Conservation (phyloP, 2,797 vertebrate species). For the Coracias cyanogaster region DNA sequence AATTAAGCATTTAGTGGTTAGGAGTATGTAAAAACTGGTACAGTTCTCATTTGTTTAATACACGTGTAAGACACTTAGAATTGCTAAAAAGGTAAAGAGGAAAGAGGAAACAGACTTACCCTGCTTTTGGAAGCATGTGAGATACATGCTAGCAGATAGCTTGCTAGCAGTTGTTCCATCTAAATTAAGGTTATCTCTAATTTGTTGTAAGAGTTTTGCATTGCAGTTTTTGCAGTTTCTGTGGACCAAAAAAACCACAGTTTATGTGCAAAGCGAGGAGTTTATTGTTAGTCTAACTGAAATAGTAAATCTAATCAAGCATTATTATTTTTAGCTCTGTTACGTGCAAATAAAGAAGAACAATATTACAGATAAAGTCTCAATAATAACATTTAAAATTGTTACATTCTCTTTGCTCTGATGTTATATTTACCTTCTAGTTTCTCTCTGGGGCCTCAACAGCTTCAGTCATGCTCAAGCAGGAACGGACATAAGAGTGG, state of each 20-base stretch:
- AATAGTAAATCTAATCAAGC: background rate
- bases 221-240: background rate
- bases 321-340: background rate
- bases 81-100: background rate
- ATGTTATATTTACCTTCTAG: background rate
- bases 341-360: background rate
- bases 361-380: background rate
- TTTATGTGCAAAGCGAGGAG: background rate
- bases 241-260: no score
- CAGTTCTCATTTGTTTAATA: slow-evolving; percentile 39
- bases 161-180: background rate
- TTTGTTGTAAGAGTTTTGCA: background rate
- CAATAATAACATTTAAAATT: background rate
- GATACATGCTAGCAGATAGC: background rate
- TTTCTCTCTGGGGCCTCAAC: background rate
- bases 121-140: slow-evolving; percentile 6
- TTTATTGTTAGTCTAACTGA: background rate
- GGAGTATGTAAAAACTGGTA: background rate
- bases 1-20: slow-evolving; percentile 67
- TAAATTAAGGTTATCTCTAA: background rate
- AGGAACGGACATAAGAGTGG: background rate
- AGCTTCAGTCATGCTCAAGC: background rate
- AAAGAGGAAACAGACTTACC: background rate
- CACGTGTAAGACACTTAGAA: slow-evolving; percentile 31
- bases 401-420: background rate